A percentile compares a stretch with the other conserved stretches of the same genome.
Evolutionary conservation across 2,113 vertebrate genomes (phyloP).

Genomic region (Protomyctophum bolini): DNA sequence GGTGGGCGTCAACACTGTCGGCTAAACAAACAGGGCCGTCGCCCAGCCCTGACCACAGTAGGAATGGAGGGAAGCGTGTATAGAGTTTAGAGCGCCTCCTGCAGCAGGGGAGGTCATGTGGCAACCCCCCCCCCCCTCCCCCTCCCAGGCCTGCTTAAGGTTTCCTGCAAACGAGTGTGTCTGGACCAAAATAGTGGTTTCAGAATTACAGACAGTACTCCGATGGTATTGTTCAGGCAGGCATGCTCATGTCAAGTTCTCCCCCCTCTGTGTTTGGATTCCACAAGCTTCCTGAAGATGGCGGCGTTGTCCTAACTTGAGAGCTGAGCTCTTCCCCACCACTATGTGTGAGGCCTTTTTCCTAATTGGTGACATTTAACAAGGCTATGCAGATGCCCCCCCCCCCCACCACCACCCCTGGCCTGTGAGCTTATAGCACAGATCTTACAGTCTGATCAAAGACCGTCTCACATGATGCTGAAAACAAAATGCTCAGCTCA

Average conservation of each 20-base stretch:
- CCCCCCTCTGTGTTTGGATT: background rate
- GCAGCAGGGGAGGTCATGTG: constrained; percentile 35
- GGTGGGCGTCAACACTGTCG: constrained; percentile 70
- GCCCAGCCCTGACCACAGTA: constrained; percentile 44
- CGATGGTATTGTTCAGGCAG: constrained; percentile 3
- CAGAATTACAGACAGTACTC: constrained; percentile 1
- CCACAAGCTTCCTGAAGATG: constrained; percentile 74
- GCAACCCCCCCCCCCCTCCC: background rate
- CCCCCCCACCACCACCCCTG: constrained; percentile 22
- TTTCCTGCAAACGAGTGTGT: background rate
- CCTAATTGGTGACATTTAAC: constrained; percentile 66
- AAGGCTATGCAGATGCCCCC: constrained; percentile 55
- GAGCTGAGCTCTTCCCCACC: background rate
- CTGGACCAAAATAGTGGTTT: background rate
- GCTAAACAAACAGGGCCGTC: constrained; percentile 66
- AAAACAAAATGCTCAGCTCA: constrained; percentile 25
- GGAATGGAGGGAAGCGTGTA: background rate
- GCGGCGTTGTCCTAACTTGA: constrained; percentile 69
- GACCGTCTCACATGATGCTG: constrained; percentile 26
- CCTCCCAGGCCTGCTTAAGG: background rate
- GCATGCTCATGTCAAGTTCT: background rate
- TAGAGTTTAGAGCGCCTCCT: constrained; percentile 47
- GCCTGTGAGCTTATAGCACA: constrained; percentile 9
- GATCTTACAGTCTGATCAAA: constrained; percentile 39
- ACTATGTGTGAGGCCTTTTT: constrained; percentile 58